Conservation (phyloP, 2,888 invertebrate genomes). For the Ornithoptera alexandrae region DNA sequence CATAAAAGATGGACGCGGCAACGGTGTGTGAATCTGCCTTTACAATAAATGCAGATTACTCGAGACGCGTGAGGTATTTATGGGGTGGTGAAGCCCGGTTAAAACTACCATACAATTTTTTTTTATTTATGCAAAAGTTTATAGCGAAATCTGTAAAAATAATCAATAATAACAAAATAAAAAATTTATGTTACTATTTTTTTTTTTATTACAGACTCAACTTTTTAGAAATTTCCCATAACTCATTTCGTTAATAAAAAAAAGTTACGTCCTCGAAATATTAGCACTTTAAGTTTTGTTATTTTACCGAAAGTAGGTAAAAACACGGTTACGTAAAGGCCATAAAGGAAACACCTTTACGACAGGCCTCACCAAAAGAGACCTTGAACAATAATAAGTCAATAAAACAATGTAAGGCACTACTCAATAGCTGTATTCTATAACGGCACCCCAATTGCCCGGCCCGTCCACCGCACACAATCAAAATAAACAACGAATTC, state of each 20-base stretch:
- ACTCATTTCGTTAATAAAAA: background rate
- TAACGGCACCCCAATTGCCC: constrained; percentile 65
- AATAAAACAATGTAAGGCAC: constrained; percentile 44
- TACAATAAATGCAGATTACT: constrained; percentile 21
- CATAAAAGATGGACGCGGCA: background rate
- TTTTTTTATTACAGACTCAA: too few species aligned
- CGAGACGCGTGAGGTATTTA: constrained; percentile 19
- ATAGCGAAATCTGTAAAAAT: too few species aligned
- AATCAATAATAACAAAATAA: too few species aligned
- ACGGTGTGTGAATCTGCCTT: constrained; percentile 10
- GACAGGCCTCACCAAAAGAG: constrained; percentile 31
- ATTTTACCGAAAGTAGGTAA: constrained; percentile 10
- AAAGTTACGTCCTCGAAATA: background rate
- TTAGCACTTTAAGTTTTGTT: background rate
- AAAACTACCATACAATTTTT: constrained; percentile 5
- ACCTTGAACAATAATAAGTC: constrained; percentile 40
- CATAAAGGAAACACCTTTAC: constrained; percentile 32
- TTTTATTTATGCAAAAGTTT: too few species aligned
- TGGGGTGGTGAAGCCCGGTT: constrained; percentile 4
- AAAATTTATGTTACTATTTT: too few species aligned
- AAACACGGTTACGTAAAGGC: constrained; percentile 19
- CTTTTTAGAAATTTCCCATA: background rate
- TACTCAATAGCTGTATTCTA: constrained; percentile 56
- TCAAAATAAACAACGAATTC: constrained; percentile 72
- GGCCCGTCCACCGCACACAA: constrained; percentile 70